Conservation (phyloP, 2,113 vertebrate species). For the Mormyrus lacerda region DNA sequence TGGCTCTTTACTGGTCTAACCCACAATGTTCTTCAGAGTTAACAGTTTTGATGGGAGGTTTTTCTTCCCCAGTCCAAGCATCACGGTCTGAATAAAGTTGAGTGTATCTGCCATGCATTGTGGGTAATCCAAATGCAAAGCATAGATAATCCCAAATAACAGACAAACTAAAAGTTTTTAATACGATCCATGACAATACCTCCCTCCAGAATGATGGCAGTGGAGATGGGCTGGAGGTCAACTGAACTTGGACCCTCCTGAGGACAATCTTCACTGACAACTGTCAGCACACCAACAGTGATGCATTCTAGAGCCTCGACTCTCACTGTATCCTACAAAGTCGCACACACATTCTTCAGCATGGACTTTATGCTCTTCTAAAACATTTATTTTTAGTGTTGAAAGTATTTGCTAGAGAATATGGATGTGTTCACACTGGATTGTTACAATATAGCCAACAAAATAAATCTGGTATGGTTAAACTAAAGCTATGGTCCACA, state of each 20-base stretch:
- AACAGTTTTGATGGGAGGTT: constrained; percentile 12
- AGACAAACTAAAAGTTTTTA: constrained; percentile 9
- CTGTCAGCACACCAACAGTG: background rate
- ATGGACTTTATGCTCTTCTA: no score
- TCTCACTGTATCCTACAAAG: no score
- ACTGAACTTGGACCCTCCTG: background rate
- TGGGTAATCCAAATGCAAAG: constrained; percentile 10
- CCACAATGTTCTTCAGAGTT: constrained; percentile 12
- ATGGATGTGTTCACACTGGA: no score
- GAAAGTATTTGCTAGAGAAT: no score
- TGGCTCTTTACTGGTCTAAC: background rate
- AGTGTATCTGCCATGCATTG: constrained; percentile 17
- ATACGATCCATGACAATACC: constrained; percentile 18
- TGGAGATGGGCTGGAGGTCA: constrained; percentile 1
- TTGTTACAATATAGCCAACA: no score
- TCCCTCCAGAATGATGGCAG: constrained; percentile 14
- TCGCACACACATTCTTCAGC: no score
- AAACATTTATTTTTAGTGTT: no score
- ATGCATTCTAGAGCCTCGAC: no score
- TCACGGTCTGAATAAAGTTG: constrained; percentile 12
- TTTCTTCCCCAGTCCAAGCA: constrained; percentile 5
- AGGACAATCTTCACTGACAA: background rate
- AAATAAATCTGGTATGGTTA: no score
- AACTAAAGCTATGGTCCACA: no score
- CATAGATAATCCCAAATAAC: constrained; percentile 21